Conservation (phyloP, 1,140 invertebrate genomes). For the Cecropterus lyciades region DNA sequence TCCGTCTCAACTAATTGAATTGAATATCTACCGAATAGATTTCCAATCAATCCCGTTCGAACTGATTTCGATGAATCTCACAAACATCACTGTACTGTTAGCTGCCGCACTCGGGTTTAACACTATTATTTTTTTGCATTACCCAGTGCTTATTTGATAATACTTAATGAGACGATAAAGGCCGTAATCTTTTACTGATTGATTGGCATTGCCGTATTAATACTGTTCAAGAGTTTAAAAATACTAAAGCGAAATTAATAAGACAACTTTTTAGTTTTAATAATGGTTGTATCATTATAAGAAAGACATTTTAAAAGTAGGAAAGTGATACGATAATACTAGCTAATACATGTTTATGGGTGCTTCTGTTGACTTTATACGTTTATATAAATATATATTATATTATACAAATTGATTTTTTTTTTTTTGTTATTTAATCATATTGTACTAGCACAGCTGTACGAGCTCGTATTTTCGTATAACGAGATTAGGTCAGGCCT, state of each 20-base stretch:
- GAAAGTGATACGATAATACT: no score
- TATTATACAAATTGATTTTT: no score
- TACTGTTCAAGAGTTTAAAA: constrained; percentile 1
- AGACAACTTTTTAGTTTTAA: not conserved
- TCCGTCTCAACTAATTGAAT: constrained; percentile 73
- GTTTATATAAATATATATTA: no score
- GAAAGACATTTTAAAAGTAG: no score
- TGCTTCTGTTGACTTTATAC: not conserved
- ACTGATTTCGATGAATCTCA: constrained; percentile 61
- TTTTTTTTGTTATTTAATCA: no score
- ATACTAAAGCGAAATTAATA: not conserved
- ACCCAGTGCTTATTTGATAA: constrained; percentile 22
- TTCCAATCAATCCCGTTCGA: constrained; percentile 65
- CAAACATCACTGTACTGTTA: constrained; percentile 60
- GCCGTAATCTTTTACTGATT: constrained; percentile 32
- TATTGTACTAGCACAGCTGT: no score
- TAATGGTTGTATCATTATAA: not conserved
- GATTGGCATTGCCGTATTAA: constrained; percentile 27
- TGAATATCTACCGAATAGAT: constrained; percentile 64
- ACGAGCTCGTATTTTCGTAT: no score
- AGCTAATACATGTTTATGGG: no score
- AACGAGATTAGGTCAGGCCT: no score
- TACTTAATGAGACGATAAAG: constrained; percentile 26
- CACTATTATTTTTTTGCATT: constrained; percentile 54
- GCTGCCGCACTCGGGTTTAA: constrained; percentile 49